Evolutionary conservation across 2,888 invertebrate species (phyloP).

Genomic region (Eumerus sabulonum): DNA sequence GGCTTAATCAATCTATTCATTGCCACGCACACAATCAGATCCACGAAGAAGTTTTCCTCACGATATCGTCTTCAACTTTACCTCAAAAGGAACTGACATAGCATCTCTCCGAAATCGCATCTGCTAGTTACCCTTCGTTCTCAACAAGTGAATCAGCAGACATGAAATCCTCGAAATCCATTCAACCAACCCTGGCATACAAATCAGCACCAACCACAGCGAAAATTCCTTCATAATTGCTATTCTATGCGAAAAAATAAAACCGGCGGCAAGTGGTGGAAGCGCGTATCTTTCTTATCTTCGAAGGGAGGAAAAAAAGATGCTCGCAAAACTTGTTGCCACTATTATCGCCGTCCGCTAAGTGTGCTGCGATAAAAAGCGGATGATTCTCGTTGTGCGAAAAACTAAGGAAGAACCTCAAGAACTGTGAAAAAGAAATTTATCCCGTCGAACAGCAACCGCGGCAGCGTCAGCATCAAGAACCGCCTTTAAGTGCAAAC

Average conservation of each 20-base stretch:
- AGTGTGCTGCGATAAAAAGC: constrained; percentile 57
- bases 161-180: constrained; percentile 26
- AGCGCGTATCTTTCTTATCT: background rate
- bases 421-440: constrained; percentile 9
- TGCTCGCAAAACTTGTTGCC: constrained; percentile 59
- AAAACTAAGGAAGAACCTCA: constrained; percentile 39
- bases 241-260: constrained; percentile 38
- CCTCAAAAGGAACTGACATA: background rate
- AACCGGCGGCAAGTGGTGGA: background rate
- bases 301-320: background rate
- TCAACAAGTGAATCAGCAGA: constrained; percentile 21
- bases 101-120: constrained; percentile 42
- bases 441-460: constrained; percentile 11
- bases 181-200: constrained; percentile 37
- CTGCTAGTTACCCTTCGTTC: constrained; percentile 55
- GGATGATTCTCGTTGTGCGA: constrained; percentile 40
- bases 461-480: constrained; percentile 34
- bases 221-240: constrained; percentile 66
- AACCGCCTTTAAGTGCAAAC: constrained; percentile 62
- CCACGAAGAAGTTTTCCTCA: constrained; percentile 27
- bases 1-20: constrained; percentile 50
- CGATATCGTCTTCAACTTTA: background rate
- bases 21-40: constrained; percentile 15
- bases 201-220: constrained; percentile 63
- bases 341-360: constrained; percentile 63